Conservation (phyloP, 2,888 invertebrate species). For the Phengaris arion region DNA sequence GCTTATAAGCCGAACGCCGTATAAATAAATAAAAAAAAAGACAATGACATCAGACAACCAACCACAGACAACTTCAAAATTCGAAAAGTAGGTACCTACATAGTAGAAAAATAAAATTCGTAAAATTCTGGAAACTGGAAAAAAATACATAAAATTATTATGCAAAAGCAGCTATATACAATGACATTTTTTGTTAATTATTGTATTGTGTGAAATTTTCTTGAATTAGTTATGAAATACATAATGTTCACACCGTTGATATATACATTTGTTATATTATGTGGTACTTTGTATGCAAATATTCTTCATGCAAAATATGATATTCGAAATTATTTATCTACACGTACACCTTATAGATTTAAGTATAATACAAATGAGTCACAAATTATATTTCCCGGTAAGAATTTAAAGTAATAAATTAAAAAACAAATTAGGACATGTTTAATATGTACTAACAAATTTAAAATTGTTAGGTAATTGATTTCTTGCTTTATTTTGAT, state of each 20-base stretch:
- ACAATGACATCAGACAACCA: too few species aligned
- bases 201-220: not conserved
- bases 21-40: too few species aligned
- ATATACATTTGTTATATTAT: not conserved
- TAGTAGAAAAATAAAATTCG: too few species aligned
- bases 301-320: slow-evolving; percentile 43
- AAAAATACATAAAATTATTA: not conserved
- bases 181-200: not conserved
- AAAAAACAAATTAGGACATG: too few species aligned
- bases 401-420: slow-evolving; percentile 37
- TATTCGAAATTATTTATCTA: slow-evolving; percentile 75
- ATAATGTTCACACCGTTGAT: slow-evolving; percentile 2
- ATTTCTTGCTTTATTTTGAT: too few species aligned
- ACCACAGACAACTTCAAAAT: too few species aligned
- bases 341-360: slow-evolving; percentile 87
- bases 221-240: not conserved
- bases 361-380: slow-evolving; percentile 82
- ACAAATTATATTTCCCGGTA: slow-evolving; percentile 80
- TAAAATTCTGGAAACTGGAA: not conserved
- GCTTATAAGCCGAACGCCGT: too few species aligned
- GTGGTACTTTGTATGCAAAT: slow-evolving; percentile 31
- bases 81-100: too few species aligned
- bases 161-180: not conserved
- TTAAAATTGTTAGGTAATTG: too few species aligned
- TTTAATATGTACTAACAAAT: too few species aligned